These are phyloP conservation scores for human (Homo sapiens) DNA, from an alignment of 2,113 vertebrate genomes.

Conservation along the genomic window GRCh38 chr11:19336501-19337000, in stretches of 20 bases:
- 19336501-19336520: conserved; percentile 66
- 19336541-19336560: not conserved
- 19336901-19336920: not conserved
- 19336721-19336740: conserved; percentile 78
- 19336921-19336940: not conserved
- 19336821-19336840: no score
- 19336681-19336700: not conserved
- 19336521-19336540: not conserved
- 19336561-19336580: conserved; percentile 29
- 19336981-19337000: not conserved
- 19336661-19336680: not conserved
- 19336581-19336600: conserved; percentile 64
- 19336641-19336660: conserved; percentile 68
- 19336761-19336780: conserved; percentile 25
- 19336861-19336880: not conserved
- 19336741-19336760: conserved; percentile 67
- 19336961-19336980: not conserved
- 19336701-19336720: conserved; percentile 74
- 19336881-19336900: not conserved
- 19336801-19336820: not conserved
- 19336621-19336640: not conserved
- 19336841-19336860: not conserved
- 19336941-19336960: not conserved
- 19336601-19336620: conserved; percentile 53
- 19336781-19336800: not conserved